Base-by-base conservation (phyloP, 2,797 vertebrate species). In the Pitangus sulphuratus region DNA sequence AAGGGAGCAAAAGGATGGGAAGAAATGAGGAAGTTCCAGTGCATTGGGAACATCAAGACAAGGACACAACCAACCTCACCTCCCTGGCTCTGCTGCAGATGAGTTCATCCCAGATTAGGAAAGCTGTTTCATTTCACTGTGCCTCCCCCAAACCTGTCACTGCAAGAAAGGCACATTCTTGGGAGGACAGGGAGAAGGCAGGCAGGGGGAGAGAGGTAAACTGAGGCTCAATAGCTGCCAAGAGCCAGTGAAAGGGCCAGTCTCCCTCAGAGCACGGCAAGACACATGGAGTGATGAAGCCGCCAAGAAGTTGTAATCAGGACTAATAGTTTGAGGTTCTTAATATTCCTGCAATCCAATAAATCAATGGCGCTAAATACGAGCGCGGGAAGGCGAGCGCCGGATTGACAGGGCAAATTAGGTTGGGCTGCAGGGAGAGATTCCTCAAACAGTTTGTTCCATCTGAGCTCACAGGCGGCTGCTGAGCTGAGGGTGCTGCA, bases 341-440 rank as follows among this genome's bases (percentile, higher is more conserved):
- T 91, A 96, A 96, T 96, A 95, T 86, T 92, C 93, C 89, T 82
- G 70, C 79, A 54, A 95, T 87, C 85, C 89, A 58, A 92, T 89
- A 96, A 92, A 87, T 91, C 96, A 95, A 81, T 91, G 93, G 71
- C 2, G 9, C 85, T 94, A 92, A 94, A 91, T 40, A 94, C 44
- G 3, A 92, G 93, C 6, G 6, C 18, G 6, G 93, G 65, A 92
- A 93, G 78, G 91, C 18, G 1, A 91, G 90, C 62, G 10, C 58
- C 12, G 45, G 87, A 95, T 82, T 95, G 93, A 88, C 77, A 92
- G 69, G 89, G 45, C 37, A 95, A 87, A 96, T 93, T 77, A 86
- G 76, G 84, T 31, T 39, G 12, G 56, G 91, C 77, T 87, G 95
- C 60, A 4, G 30, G 57, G 87, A 90, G 66, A 89, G 64, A 90